Evolutionary conservation across 1,140 invertebrate species (phyloP).

Genomic region (Cherax quadricarinatus): DNA sequence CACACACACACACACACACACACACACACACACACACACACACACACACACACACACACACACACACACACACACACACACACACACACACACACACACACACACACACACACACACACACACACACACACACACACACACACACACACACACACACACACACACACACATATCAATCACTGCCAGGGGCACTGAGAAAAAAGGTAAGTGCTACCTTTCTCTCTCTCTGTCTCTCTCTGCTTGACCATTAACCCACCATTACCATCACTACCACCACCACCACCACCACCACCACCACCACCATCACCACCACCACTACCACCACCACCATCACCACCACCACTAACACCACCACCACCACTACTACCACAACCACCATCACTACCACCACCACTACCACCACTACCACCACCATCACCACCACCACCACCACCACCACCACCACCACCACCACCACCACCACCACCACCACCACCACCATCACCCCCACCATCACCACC

Average conservation of each 20-base stretch:
- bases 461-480: slow-evolving; percentile 3
- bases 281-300: slow-evolving; percentile 3
- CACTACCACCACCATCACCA: neutral
- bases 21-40: neutral
- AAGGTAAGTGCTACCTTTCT: no score
- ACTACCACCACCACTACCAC: neutral
- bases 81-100: neutral
- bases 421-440: slow-evolving; percentile 3
- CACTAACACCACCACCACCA: neutral
- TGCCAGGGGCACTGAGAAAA: no score
- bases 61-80: neutral
- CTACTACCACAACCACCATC: neutral
- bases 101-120: neutral
- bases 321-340: neutral
- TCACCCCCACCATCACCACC: neutral
- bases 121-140: neutral
- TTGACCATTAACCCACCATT: neutral
- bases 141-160: neutral
- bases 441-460: neutral
- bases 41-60: neutral
- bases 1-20: slow-evolving; percentile 13
- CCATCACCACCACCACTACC: neutral
- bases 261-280: neutral
- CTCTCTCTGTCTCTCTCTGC: no score
- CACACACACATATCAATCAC: no score